Conservation (phyloP, 2,113 vertebrate genomes). For the Haliaeetus leucogaster region DNA sequence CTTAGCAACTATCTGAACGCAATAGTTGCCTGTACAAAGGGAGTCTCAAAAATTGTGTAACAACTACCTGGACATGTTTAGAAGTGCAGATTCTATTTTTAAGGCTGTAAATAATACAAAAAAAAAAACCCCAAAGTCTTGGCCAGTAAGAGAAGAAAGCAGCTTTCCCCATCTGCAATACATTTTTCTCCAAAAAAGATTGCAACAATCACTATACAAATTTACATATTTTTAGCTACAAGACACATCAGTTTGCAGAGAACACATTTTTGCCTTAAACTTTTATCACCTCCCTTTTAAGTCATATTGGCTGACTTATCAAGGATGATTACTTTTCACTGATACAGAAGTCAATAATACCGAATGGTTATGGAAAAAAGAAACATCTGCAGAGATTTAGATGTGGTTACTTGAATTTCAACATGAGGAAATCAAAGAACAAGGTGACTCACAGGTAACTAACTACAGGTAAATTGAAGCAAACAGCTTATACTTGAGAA, state of each 20-base stretch:
- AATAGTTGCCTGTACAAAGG: not conserved
- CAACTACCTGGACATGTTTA: not conserved
- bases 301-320: not conserved
- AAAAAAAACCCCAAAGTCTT: not conserved
- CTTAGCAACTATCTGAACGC: not conserved
- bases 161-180: not conserved
- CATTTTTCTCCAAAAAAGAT: not conserved
- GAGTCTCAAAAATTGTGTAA: not conserved
- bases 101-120: not conserved
- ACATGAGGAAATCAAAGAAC: not conserved
- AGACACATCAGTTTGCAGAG: not conserved
- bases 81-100: not conserved
- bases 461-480: not conserved
- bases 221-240: not conserved
- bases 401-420: not conserved
- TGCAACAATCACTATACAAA: not conserved
- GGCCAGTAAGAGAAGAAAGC: not conserved
- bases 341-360: not conserved
- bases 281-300: not conserved
- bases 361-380: not conserved
- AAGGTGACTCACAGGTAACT: not conserved
- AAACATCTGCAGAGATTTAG: not conserved
- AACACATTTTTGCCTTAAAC: not conserved
- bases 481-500: not conserved
- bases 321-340: slow-evolving; percentile 18